These are phyloP conservation scores for Acanthis flammea DNA, from an alignment of 2,797 vertebrate species.

Conservation along the genomic window DNA sequence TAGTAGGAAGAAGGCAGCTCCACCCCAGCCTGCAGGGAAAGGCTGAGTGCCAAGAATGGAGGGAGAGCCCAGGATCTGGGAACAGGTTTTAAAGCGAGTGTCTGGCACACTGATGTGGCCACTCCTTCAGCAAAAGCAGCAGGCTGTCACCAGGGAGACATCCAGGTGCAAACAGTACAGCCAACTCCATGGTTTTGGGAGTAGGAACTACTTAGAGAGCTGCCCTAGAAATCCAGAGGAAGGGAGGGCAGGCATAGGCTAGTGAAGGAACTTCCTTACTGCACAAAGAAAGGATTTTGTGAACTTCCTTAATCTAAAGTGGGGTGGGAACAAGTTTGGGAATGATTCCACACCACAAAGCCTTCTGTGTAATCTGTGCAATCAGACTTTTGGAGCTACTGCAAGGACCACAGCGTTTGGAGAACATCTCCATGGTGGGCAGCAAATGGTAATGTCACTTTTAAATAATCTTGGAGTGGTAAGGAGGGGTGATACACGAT, in stretches of 20 bases:
- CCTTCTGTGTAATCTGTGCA: background rate
- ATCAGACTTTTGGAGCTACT: background rate
- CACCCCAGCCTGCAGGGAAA: slow-evolving; percentile 21
- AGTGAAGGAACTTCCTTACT: background rate
- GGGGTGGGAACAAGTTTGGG: background rate
- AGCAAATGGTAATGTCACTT: background rate
- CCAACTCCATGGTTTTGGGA: background rate
- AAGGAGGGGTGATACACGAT: background rate
- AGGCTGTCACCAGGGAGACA: background rate
- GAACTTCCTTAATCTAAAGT: background rate
- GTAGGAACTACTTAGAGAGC: background rate
- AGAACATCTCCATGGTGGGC: background rate
- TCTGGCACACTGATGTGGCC: background rate
- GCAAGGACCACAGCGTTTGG: fast-evolving
- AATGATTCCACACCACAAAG: background rate
- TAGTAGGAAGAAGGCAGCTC: background rate
- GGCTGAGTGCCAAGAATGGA: background rate
- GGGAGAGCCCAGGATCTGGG: background rate
- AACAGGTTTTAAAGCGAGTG: background rate
- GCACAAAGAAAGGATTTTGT: background rate
- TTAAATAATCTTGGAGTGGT: background rate
- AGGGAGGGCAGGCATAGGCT: background rate
- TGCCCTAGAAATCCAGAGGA: background rate
- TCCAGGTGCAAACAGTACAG: background rate
- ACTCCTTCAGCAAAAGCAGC: background rate